Percentiles rank a stretch among this genome's conserved stretches.
Conservation (phyloP, 2,888 invertebrate species). For the Tricholauxania praeusta region DNA sequence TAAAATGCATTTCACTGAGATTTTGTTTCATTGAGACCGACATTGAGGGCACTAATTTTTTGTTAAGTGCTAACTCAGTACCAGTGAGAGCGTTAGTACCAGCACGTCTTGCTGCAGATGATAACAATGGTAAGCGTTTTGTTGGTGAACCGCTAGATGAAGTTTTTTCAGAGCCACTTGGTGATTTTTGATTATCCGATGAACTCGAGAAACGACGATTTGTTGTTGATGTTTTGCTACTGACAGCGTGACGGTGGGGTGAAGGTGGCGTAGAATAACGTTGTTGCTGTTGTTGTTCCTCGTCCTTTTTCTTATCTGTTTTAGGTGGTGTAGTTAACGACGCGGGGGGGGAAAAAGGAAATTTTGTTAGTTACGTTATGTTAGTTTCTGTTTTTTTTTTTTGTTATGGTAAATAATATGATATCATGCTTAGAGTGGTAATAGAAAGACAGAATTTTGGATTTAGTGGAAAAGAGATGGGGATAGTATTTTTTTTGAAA, state of each 20-base stretch:
- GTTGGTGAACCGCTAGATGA: slow-evolving; percentile 36
- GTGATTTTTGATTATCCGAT: slow-evolving; percentile 37
- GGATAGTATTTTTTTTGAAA: background rate
- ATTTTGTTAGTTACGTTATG: slow-evolving; percentile 29
- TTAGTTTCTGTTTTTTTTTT: slow-evolving; percentile 30
- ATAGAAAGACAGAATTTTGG: background rate
- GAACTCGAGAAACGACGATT: slow-evolving; percentile 40
- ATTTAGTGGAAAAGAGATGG: slow-evolving; percentile 1
- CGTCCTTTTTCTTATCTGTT: slow-evolving; percentile 65
- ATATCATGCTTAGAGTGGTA: slow-evolving; percentile 4
- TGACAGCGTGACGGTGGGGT: slow-evolving; percentile 45
- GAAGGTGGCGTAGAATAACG: slow-evolving; percentile 57
- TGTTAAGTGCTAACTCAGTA: slow-evolving; percentile 37
- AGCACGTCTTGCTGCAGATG: background rate
- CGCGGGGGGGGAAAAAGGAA: slow-evolving; percentile 6
- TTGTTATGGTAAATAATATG: slow-evolving; percentile 15
- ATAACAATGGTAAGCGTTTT: background rate
- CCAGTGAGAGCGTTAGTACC: slow-evolving; percentile 31
- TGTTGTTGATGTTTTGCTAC: slow-evolving; percentile 36
- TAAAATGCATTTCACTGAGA: slow-evolving; percentile 63
- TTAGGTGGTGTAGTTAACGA: slow-evolving; percentile 1
- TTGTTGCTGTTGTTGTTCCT: slow-evolving; percentile 54
- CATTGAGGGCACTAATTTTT: slow-evolving; percentile 57
- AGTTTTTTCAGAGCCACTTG: slow-evolving; percentile 23
- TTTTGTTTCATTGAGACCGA: slow-evolving; percentile 64